phyloP scores from a whole-genome alignment of 2,797 vertebrate species.

The Carcharodon carcharias region DNA sequence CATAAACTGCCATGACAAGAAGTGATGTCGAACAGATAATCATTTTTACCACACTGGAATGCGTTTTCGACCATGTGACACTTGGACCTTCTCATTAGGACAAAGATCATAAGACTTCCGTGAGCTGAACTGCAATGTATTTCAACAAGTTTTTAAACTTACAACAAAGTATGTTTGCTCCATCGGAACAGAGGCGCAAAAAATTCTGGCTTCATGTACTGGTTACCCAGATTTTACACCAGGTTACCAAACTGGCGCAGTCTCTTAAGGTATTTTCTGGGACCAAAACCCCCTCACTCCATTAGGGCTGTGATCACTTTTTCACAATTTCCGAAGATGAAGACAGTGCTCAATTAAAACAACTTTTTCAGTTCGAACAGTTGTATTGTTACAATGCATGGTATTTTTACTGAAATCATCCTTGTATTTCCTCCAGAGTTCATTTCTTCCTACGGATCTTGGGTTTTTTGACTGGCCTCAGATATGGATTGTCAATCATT shows the following conservation, averaged over 20 bases:
- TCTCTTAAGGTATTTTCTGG: background rate
- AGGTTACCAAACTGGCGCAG: background rate
- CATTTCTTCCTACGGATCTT: constrained; percentile 97
- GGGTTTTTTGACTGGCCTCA: constrained; percentile 91
- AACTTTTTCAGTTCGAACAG: background rate
- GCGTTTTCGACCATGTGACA: background rate
- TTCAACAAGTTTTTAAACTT: background rate
- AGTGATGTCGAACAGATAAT: background rate
- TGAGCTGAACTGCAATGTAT: background rate
- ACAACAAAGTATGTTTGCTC: constrained; percentile 6
- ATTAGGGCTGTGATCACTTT: background rate
- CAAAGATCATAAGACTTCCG: background rate
- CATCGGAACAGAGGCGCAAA: background rate
- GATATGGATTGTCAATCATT: constrained; percentile 91
- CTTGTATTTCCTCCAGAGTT: constrained; percentile 43
- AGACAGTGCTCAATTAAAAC: background rate
- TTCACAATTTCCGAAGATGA: background rate
- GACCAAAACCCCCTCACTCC: background rate
- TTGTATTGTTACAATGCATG: background rate
- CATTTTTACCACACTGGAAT: background rate
- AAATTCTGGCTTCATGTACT: background rate
- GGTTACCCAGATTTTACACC: background rate
- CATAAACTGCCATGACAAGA: background rate
- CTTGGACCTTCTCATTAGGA: background rate
- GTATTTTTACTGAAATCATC: constrained; percentile 8